Percentiles rank a stretch among this genome's conserved stretches.
phyloP scores from a whole-genome alignment of 2,888 invertebrate species.

The Conops quadrifasciatus region DNA sequence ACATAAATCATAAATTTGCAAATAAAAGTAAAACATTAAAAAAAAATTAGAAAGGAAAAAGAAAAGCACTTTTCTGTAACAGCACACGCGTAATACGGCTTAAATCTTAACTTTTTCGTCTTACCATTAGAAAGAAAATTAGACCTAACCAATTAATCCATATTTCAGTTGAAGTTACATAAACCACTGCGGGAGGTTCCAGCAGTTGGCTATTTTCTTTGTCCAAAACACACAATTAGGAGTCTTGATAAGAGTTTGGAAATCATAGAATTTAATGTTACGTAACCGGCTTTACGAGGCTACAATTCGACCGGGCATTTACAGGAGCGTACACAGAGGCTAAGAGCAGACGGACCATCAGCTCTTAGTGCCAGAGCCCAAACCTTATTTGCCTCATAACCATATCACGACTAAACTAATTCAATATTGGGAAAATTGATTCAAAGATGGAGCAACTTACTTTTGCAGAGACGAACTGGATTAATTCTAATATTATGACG shows the following conservation, averaged over 20 bases:
- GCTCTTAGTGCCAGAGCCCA: not conserved
- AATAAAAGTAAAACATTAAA: not conserved
- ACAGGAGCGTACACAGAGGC: conserved; percentile 36
- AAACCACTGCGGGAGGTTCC: not conserved
- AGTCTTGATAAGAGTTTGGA: conserved; percentile 18
- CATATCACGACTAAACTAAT: not conserved
- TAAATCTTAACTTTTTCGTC: too few species aligned
- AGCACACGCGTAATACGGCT: too few species aligned
- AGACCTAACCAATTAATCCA: not conserved
- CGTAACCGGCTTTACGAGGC: conserved; percentile 42
- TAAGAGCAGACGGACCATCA: conserved; percentile 5
- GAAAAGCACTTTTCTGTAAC: not conserved
- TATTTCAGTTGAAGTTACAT: not conserved
- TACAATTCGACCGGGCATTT: conserved; percentile 10
- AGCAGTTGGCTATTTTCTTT: conserved; percentile 5
- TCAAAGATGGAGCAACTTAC: conserved; percentile 66
- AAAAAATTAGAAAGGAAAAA: not conserved
- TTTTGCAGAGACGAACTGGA: conserved; percentile 73
- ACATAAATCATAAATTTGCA: conserved; percentile 40
- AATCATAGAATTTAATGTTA: conserved; percentile 38
- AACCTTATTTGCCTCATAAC: conserved; percentile 37
- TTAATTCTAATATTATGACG: conserved; percentile 72
- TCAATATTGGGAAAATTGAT: not conserved
- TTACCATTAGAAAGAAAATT: not conserved
- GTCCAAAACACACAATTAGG: conserved; percentile 32